Evolutionary conservation across 1,140 invertebrate genomes (phyloP).

Genomic region (Copidosoma floridanum): DNA sequence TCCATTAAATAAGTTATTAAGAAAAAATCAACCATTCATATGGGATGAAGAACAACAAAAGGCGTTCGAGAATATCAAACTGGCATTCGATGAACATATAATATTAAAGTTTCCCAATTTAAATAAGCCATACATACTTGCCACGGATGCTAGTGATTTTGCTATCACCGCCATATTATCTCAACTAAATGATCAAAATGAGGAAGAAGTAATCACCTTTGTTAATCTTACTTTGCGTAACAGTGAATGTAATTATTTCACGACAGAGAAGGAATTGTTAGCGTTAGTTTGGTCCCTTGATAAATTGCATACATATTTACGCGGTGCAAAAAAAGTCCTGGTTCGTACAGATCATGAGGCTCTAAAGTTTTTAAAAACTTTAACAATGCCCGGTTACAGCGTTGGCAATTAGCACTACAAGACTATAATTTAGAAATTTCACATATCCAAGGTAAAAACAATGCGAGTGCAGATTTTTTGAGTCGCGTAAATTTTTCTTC

Average conservation of each 20-base stretch:
- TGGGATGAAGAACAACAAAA: not conserved
- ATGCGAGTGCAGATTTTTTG: too few relatives aligned
- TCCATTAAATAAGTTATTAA: not conserved
- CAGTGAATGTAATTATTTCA: slow-evolving; percentile 40
- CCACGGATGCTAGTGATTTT: slow-evolving; percentile 37
- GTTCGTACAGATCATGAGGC: slow-evolving; percentile 6
- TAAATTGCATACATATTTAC: slow-evolving; percentile 46
- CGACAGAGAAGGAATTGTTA: slow-evolving; percentile 49
- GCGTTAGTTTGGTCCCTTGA: slow-evolving; percentile 47
- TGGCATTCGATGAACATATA: not conserved
- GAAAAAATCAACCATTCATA: too few relatives aligned
- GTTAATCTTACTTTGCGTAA: slow-evolving; percentile 8
- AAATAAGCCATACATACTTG: slow-evolving; percentile 31
- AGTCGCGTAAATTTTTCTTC: not conserved
- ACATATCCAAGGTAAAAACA: too few relatives aligned
- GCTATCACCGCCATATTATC: slow-evolving; percentile 12
- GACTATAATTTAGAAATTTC: too few relatives aligned
- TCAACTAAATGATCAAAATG: too few relatives aligned
- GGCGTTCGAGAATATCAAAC: slow-evolving; percentile 1
- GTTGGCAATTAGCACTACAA: too few relatives aligned
- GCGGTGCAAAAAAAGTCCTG: not conserved
- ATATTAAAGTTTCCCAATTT: slow-evolving; percentile 38
- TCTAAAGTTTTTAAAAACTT: not conserved
- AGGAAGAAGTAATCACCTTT: too few relatives aligned
- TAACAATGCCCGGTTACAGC: too few relatives aligned